These are phyloP conservation scores for Drosophila melanocephala DNA, from an alignment of 2,888 invertebrate genomes.

Conservation along the genomic window DNA sequence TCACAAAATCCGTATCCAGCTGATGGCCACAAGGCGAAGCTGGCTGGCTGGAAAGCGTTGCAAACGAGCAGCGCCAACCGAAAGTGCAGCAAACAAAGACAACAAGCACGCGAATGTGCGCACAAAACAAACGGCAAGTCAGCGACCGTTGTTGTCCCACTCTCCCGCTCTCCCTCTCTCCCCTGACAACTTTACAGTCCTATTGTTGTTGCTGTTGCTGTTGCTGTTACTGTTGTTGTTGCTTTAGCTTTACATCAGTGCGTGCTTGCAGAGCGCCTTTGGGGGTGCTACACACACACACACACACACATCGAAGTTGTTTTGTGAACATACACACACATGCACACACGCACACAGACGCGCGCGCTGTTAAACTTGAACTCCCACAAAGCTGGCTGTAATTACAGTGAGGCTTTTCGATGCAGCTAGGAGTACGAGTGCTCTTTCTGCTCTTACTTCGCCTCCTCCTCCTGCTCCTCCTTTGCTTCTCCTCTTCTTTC, in stretches of 20 bases:
- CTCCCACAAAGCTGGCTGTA: constrained; percentile 75
- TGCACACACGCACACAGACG: constrained; percentile 22
- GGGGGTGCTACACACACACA: constrained; percentile 76
- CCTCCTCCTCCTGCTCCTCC: constrained; percentile 21
- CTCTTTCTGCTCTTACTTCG: constrained; percentile 41
- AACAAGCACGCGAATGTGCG: constrained; percentile 72
- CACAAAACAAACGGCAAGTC: constrained; percentile 70
- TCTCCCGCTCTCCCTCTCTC: not conserved
- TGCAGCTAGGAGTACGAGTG: constrained; percentile 42
- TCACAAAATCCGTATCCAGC: constrained; percentile 81
- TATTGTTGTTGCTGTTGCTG: constrained; percentile 18
- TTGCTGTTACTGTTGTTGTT: not conserved
- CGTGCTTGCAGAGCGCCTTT: constrained; percentile 57
- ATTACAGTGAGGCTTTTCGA: constrained; percentile 66
- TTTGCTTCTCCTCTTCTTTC: constrained; percentile 21
- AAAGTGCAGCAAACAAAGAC: constrained; percentile 63
- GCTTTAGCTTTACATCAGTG: constrained; percentile 45
- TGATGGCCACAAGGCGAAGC: constrained; percentile 80
- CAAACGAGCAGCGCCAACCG: constrained; percentile 50
- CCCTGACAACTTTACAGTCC: constrained; percentile 6
- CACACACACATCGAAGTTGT: constrained; percentile 58
- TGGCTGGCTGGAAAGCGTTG: constrained; percentile 55
- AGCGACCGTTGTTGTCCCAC: constrained; percentile 24
- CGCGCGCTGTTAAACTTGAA: constrained; percentile 70
- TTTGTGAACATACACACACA: constrained; percentile 15